A percentile compares a stretch with the other conserved stretches of the same genome.
These are phyloP conservation scores for Micromesistius poutassou DNA, from an alignment of 2,797 vertebrate species.

Conservation along the genomic window DNA sequence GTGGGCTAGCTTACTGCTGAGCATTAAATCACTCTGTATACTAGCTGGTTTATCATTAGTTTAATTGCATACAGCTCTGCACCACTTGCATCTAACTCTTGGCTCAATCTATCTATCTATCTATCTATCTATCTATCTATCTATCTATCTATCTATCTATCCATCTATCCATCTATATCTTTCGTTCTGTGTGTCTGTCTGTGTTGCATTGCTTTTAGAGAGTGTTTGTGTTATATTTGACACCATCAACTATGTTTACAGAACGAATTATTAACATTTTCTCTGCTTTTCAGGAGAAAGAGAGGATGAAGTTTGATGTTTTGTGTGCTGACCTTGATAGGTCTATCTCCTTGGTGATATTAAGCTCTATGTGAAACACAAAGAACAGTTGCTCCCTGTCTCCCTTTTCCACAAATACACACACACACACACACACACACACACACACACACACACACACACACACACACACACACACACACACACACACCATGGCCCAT, in stretches of 20 bases:
- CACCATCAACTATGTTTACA: no score
- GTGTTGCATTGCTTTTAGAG: no score
- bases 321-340: no score
- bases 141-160: not conserved
- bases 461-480: slow-evolving; percentile 2
- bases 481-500: slow-evolving; percentile 10
- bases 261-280: no score
- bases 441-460: slow-evolving; percentile 5
- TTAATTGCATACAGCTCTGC: not conserved
- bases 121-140: not conserved
- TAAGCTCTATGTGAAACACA: no score
- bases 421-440: slow-evolving; percentile 8
- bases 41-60: not conserved
- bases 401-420: not conserved
- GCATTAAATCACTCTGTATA: not conserved
- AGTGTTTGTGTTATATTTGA: no score
- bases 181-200: no score
- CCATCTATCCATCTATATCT: no score
- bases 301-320: no score
- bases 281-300: no score
- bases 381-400: not conserved
- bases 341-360: no score
- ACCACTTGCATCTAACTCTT: not conserved
- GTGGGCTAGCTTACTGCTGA: not conserved
- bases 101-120: not conserved